These are phyloP conservation scores for Poeciliopsis paucimaculata DNA, from an alignment of 2,797 vertebrate species.

Conservation along the genomic window DNA sequence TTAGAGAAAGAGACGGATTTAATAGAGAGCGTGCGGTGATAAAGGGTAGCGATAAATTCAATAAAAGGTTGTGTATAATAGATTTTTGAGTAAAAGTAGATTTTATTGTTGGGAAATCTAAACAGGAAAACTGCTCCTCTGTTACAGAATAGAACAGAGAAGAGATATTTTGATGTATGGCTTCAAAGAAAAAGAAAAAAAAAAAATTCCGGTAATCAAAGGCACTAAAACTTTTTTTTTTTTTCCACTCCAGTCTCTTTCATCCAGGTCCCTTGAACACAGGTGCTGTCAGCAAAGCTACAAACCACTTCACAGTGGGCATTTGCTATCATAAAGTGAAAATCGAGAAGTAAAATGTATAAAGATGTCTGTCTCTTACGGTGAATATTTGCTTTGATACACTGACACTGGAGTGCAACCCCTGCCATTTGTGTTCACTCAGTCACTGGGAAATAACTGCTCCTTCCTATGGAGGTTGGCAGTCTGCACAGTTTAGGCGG, in stretches of 20 bases:
- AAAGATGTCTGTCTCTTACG: conserved; percentile 72
- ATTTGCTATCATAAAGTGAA: conserved; percentile 71
- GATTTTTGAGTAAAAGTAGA: not conserved
- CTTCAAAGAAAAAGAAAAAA: conserved; percentile 67
- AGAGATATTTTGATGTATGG: conserved; percentile 72
- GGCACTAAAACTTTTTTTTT: conserved; percentile 75
- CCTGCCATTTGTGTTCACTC: conserved; percentile 79
- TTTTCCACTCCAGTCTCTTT: conserved; percentile 56
- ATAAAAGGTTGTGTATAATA: conserved; percentile 4
- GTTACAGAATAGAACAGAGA: conserved; percentile 17
- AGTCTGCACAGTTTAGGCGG: conserved; percentile 36
- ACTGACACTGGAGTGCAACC: conserved; percentile 61
- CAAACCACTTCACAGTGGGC: conserved; percentile 58
- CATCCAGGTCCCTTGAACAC: conserved; percentile 57
- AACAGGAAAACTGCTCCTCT: conserved; percentile 23
- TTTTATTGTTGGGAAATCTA: not conserved
- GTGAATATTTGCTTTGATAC: conserved; percentile 81
- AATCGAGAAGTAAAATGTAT: conserved; percentile 72
- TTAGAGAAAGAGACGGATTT: not conserved
- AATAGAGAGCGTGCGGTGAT: not conserved
- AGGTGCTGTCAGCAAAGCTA: conserved; percentile 62
- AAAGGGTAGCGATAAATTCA: not conserved
- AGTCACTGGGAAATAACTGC: conserved; percentile 67
- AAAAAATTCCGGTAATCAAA: conserved; percentile 59
- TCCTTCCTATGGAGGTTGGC: conserved; percentile 52